These are phyloP conservation scores for Ridgeia piscesae DNA, from an alignment of 1,140 invertebrate species.

Conservation along the genomic window DNA sequence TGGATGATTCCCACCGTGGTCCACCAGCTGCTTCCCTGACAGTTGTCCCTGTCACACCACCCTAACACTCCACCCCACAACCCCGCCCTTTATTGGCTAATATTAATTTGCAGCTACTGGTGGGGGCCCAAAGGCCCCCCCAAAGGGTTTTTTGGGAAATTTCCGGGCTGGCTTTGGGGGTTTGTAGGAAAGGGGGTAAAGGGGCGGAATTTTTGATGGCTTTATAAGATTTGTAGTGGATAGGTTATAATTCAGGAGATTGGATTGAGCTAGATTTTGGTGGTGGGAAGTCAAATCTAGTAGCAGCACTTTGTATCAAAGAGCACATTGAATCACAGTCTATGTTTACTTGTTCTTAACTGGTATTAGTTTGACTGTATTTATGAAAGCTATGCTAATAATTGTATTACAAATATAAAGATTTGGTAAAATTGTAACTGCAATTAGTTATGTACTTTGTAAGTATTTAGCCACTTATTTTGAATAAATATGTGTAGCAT, in stretches of 20 bases:
- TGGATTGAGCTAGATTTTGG: neutral
- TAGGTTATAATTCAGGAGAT: neutral
- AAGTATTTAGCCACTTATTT: too few species aligned
- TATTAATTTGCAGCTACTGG: neutral
- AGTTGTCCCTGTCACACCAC: neutral
- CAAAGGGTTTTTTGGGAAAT: too few species aligned
- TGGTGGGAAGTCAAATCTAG: neutral
- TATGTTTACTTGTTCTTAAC: neutral
- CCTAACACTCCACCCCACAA: neutral
- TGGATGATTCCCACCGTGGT: neutral
- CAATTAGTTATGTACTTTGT: too few species aligned
- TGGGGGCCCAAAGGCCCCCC: too few species aligned
- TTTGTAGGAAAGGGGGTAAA: too few species aligned
- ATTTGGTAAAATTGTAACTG: too few species aligned
- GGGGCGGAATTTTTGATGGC: neutral
- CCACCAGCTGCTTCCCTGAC: neutral
- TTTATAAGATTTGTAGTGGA: neutral
- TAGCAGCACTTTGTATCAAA: too few species aligned
- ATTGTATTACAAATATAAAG: too few species aligned
- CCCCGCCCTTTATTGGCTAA: neutral
- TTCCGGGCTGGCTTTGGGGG: too few species aligned
- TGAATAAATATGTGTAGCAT: too few species aligned
- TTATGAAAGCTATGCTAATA: too few species aligned
- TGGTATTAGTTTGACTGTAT: neutral
- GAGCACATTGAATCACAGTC: neutral